Evolutionary conservation across 1,140 invertebrate species (phyloP), one percentile per base, ranked within the genome.

Genomic region (Zaprionus lachaisei): DNA sequence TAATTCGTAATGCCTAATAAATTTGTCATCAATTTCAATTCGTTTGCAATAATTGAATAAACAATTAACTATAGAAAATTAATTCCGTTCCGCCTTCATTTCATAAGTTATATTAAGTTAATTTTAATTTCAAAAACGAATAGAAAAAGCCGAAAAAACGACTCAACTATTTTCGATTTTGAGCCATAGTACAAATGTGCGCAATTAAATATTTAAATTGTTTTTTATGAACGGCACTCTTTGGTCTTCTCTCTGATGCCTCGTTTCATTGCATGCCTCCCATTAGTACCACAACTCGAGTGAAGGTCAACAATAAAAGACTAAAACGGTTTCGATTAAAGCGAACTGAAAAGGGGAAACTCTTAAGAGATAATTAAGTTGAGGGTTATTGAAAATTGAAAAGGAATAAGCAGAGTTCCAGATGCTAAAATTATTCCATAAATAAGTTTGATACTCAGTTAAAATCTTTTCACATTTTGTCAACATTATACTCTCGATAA

Each of bases 21-120:
- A 89, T 80, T 77, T 69, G 77, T 77, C 83, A 86, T 87, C 67
- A 87, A 70, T 87, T 80, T 77, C 62, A 82, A 77, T 85, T 76
- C 61, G 24, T 24, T 28, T 34, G 54, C 61, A 20, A 7, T 62
- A 76, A 79, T 68, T 61, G 44, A 58, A 49, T 55, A 47, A 58
- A 49, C 28, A 75, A 41, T 62, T 37, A 76, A 51, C 47, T 51
- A 51, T 44, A 63, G 58, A 37, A 72, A 71, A 71, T 54, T 28
- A 51, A 58, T 66, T 68, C 72, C 41, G 14, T 57, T 12, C 47
- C 37, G 68, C 37, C 67, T 44, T 28, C 44, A 22, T 54, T 72
- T 72, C 58, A 60, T 77, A 73, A 68, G 73, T 79, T 68, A 64
- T 80, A 73, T 77, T 77, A 61, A 77, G 73, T 80, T 65, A 69